Base-by-base conservation (phyloP, 2,113 vertebrate species). In the Delphinus delphis region DNA sequence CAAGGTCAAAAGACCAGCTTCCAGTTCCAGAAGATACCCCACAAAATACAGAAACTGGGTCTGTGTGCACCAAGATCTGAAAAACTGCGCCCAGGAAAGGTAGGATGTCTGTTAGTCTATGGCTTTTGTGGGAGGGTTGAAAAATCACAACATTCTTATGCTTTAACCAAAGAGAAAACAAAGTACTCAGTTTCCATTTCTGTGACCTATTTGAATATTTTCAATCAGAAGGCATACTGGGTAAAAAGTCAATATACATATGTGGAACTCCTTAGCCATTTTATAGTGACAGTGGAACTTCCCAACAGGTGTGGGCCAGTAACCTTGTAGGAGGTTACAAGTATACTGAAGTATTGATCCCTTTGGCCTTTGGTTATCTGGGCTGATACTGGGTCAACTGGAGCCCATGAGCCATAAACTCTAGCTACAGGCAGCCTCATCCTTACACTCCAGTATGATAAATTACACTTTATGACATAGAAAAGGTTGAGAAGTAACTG, bases 1-100 rank as follows among this genome's bases (percentile, higher is more conserved):
- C 53, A 93, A 96, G 53, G 77, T 79, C 44, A 0, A 93, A n/a
- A 65, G 91, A 21, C 41, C 21, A 88, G 12, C 13, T 11, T 11
- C 0, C 38, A 20, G 86, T 33, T 15, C 65, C 85, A 26, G 31
- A 95, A 33, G 88, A 97, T 0, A 26, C 1, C 53, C 77, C 74
- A 85, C 96, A 94, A 6, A 68, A 26, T 21, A 44, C 1, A 26
- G 98, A 94, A 67, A 95, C 94, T 86, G 63, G 28, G 17, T 97
- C 95, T 0, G 85, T 98, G 60, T 98, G 98, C 96, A 99, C 99
- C 8, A 99, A 99, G 96, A 99, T 99, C 88, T 99, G 97, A 99
- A 97, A 77, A 91, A 92, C 87, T 38, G 92, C 47, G 93, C 65
- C 74, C 12, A 83, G 26, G 0, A 68, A 93, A 98, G 95, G 95